Conservation (phyloP, 1,140 invertebrate genomes). For the Psilanteris sp. region DNA sequence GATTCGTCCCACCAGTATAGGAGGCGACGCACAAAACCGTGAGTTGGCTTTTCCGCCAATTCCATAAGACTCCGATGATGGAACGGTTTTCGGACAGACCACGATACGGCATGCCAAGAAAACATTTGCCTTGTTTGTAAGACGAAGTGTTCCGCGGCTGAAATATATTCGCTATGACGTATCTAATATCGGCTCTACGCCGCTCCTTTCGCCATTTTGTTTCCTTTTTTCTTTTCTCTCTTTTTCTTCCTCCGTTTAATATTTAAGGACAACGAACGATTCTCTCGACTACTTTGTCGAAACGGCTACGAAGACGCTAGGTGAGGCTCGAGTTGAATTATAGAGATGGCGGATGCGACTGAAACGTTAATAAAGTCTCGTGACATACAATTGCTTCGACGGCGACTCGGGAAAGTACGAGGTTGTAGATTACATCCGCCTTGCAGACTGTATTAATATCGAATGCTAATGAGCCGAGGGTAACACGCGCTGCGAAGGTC, state of each 20-base stretch:
- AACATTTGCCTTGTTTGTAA: slow-evolving; percentile 3
- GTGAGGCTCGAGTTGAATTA: background rate
- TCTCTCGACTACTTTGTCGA: slow-evolving; percentile 2
- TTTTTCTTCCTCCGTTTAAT: too few relatives aligned
- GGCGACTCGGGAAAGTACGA: slow-evolving; percentile 3
- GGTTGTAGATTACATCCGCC: slow-evolving; percentile 4
- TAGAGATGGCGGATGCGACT: background rate
- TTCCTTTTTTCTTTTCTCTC: too few relatives aligned
- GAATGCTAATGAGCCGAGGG: too few relatives aligned
- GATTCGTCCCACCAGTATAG: too few relatives aligned
- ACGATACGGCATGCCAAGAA: slow-evolving; percentile 25
- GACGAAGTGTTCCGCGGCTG: slow-evolving; percentile 15
- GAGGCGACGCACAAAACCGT: too few relatives aligned
- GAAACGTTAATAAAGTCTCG: slow-evolving; percentile 22
- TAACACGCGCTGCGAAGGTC: slow-evolving; percentile 9
- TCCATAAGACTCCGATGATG: slow-evolving; percentile 35
- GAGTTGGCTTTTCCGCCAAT: slow-evolving; percentile 39
- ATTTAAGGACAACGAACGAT: too few relatives aligned
- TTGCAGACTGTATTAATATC: too few relatives aligned
- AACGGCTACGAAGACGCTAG: background rate
- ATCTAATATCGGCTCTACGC: slow-evolving; percentile 34
- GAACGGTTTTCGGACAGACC: slow-evolving; percentile 9
- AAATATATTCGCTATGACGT: slow-evolving; percentile 15
- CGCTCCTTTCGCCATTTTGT: too few relatives aligned
- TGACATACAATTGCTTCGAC: slow-evolving; percentile 13